Conservation (phyloP, 2,888 invertebrate species). For the Lithophane leautieri region DNA sequence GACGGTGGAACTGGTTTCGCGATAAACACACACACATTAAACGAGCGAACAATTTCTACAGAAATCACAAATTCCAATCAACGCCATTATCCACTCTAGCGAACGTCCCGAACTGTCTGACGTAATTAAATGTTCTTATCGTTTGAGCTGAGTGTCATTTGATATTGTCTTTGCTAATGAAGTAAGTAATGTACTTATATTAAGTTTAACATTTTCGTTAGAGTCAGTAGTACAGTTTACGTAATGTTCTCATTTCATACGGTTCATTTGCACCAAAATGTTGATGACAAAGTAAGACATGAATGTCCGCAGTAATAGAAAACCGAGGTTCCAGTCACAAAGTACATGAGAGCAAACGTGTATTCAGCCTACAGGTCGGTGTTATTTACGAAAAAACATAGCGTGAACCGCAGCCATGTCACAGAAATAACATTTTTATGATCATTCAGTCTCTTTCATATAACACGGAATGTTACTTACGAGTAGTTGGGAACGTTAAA, state of each 20-base stretch:
- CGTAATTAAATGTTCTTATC: slow-evolving; percentile 46
- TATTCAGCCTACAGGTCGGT: slow-evolving; percentile 60
- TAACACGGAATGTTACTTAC: slow-evolving; percentile 65
- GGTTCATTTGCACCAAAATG: slow-evolving; percentile 39
- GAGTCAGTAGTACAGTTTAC: slow-evolving; percentile 1
- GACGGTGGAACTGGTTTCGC: slow-evolving; percentile 78
- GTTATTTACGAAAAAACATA: slow-evolving; percentile 66
- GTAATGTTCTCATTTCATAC: slow-evolving; percentile 12
- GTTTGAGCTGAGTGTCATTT: slow-evolving; percentile 39
- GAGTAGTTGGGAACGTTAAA: slow-evolving; percentile 57
- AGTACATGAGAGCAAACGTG: slow-evolving; percentile 54
- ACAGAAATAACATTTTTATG: slow-evolving; percentile 71
- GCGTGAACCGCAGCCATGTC: slow-evolving; percentile 63
- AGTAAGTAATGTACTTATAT: slow-evolving; percentile 4
- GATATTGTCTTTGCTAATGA: slow-evolving; percentile 40
- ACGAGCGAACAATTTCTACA: slow-evolving; percentile 74
- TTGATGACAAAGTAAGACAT: slow-evolving; percentile 35
- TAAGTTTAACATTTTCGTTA: not conserved
- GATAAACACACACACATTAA: slow-evolving; percentile 69
- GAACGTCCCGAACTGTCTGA: slow-evolving; percentile 29
- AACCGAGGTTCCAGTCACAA: slow-evolving; percentile 51
- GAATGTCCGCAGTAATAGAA: slow-evolving; percentile 61
- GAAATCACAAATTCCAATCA: slow-evolving; percentile 81
- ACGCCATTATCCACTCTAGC: slow-evolving; percentile 61
- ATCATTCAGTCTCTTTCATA: slow-evolving; percentile 63